Percentiles rank a stretch among this genome's conserved stretches.
Conservation (phyloP, 2,797 vertebrate species). For the Myotis planiceps region DNA sequence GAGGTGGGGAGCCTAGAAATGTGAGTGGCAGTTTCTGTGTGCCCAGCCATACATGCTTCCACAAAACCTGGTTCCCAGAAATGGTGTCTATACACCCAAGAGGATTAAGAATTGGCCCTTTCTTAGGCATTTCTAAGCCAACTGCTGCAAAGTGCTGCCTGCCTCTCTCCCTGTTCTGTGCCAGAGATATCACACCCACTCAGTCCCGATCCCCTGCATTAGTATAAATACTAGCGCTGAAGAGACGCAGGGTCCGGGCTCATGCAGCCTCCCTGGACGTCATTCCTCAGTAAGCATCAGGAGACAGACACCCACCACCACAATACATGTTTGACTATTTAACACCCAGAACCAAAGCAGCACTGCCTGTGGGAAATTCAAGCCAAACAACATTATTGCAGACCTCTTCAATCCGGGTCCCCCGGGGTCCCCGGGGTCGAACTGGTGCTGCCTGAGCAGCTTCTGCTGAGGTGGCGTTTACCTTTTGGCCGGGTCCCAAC, state of each 20-base stretch:
- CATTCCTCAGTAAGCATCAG: neutral
- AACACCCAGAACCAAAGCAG: conserved; percentile 39
- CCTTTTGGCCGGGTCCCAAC: conserved; percentile 71
- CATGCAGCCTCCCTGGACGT: conserved; percentile 32
- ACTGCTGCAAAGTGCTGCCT: conserved; percentile 71
- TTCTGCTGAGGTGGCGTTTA: conserved; percentile 77
- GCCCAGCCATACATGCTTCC: neutral
- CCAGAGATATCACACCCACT: conserved; percentile 74
- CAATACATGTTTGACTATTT: neutral
- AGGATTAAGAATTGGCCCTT: conserved; percentile 44
- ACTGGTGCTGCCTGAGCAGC: conserved; percentile 54
- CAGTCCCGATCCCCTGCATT: conserved; percentile 60
- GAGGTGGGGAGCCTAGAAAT: neutral
- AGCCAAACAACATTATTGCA: conserved; percentile 50
- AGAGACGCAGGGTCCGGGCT: conserved; percentile 30
- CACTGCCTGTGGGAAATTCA: conserved; percentile 19
- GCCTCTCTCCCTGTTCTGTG: conserved; percentile 47
- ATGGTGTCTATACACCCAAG: neutral
- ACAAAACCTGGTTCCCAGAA: conserved; percentile 8
- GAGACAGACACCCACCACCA: conserved; percentile 54
- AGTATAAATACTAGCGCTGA: conserved; percentile 27
- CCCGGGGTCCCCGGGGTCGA: conserved; percentile 30
- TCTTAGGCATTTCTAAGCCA: conserved; percentile 54
- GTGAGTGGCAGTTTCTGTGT: neutral
- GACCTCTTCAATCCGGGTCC: conserved; percentile 53